These are phyloP conservation scores for Andrena cerasifolii DNA, from an alignment of 1,140 invertebrate species.

Conservation along the genomic window DNA sequence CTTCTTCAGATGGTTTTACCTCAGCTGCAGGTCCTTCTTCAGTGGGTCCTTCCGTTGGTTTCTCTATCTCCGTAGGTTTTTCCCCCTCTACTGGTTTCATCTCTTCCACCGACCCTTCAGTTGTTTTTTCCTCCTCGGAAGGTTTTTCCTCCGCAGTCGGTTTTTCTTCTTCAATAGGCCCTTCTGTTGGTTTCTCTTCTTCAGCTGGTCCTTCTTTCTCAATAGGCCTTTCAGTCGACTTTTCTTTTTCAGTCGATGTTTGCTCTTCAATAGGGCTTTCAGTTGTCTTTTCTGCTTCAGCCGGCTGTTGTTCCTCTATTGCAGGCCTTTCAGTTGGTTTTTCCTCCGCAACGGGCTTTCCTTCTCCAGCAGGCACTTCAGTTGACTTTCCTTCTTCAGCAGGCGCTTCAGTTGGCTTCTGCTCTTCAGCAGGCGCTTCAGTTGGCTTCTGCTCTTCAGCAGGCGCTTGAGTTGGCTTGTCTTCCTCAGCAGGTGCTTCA, in stretches of 20 bases:
- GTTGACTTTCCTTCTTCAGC: too few relatives aligned
- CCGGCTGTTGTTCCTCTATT: too few relatives aligned
- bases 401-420: too few relatives aligned
- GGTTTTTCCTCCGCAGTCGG: slow-evolving; percentile 45
- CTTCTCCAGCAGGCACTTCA: too few relatives aligned
- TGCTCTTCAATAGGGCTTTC: too few relatives aligned
- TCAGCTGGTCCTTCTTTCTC: background rate
- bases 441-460: slow-evolving; percentile 12
- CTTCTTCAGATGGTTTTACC: slow-evolving; percentile 23
- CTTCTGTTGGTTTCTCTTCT: slow-evolving; percentile 28
- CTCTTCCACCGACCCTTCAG: slow-evolving; percentile 35
- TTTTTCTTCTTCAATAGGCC: slow-evolving; percentile 25
- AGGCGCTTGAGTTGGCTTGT: background rate
- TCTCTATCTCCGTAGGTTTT: slow-evolving; percentile 44
- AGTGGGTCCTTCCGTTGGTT: slow-evolving; percentile 56
- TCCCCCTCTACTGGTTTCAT: slow-evolving; percentile 58
- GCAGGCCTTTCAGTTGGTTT: too few relatives aligned
- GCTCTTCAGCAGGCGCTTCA: too few relatives aligned
- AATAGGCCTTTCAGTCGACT: too few relatives aligned
- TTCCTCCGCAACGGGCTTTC: too few relatives aligned
- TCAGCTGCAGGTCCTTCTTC: slow-evolving; percentile 45
- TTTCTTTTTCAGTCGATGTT: too few relatives aligned
- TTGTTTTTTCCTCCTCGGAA: slow-evolving; percentile 21
- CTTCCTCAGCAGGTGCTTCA: too few relatives aligned
- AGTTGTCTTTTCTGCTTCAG: too few relatives aligned